Percentiles rank a stretch among this genome's conserved stretches.
Conservation (phyloP, 1,140 invertebrate species). For the Ectropis grisescens region DNA sequence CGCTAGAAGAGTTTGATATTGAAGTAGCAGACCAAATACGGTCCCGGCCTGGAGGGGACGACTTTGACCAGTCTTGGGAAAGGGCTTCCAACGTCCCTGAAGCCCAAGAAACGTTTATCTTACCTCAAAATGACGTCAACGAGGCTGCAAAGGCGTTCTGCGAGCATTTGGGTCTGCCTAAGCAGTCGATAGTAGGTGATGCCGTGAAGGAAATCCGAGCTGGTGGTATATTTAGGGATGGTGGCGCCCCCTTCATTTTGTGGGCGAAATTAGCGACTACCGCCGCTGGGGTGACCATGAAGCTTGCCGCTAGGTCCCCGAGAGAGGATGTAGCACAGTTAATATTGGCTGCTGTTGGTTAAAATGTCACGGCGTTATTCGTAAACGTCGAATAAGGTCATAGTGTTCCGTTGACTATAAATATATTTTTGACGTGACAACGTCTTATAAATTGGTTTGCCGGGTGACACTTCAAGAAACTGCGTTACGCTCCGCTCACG, state of each 20-base stretch:
- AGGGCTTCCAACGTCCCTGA: conserved; percentile 34
- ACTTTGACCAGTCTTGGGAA: conserved; percentile 54
- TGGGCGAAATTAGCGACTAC: conserved; percentile 87
- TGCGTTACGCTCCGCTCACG: too few species aligned
- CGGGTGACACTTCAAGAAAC: too few species aligned
- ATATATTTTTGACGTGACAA: too few species aligned
- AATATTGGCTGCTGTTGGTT: conserved; percentile 88
- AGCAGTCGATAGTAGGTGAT: conserved; percentile 37
- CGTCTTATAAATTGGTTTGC: too few species aligned
- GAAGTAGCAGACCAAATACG: conserved; percentile 83
- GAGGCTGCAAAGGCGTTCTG: conserved; percentile 84
- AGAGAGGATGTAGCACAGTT: conserved; percentile 85
- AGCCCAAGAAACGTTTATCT: conserved; percentile 43
- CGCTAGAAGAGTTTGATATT: conserved; percentile 90
- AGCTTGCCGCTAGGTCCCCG: conserved; percentile 75
- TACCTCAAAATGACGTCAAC: conserved; percentile 81
- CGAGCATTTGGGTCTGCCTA: conserved; percentile 91
- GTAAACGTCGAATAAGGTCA: too few species aligned
- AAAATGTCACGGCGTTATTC: too few species aligned
- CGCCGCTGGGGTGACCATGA: conserved; percentile 82
- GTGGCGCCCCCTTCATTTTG: conserved; percentile 91
- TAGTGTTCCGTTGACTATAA: too few species aligned
- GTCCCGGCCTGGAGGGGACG: conserved; percentile 32
- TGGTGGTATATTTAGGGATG: conserved; percentile 64
- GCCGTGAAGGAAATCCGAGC: conserved; percentile 81